phyloP scores from a whole-genome alignment of 2,113 vertebrate genomes.

The Oophaga pumilio region DNA sequence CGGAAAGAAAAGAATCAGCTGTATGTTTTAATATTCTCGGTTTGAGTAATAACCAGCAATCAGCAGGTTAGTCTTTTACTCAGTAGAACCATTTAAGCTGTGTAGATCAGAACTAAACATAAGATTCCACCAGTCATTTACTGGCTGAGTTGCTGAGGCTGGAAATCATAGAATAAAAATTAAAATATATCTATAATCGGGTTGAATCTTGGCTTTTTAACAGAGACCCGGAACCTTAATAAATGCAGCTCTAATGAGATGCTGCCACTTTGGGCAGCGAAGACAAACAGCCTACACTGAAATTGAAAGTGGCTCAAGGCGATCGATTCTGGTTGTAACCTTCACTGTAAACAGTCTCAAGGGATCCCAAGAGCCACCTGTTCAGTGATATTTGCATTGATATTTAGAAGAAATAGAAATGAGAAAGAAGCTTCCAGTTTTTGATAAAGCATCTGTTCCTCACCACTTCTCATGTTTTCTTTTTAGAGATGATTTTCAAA shows the following conservation, averaged over 20 bases:
- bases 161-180: not conserved
- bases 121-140: not conserved
- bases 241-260: constrained; percentile 61
- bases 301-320: constrained; percentile 62
- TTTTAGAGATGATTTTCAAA: constrained; percentile 60
- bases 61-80: not conserved
- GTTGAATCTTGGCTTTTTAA: constrained; percentile 19
- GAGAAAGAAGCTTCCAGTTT: constrained; percentile 63
- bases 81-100: not conserved
- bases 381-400: constrained; percentile 66
- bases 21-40: not conserved
- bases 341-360: constrained; percentile 64
- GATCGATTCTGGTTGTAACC: constrained; percentile 68
- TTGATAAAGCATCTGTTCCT: constrained; percentile 67
- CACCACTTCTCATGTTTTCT: constrained; percentile 58
- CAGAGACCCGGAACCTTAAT: constrained; percentile 53
- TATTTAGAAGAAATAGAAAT: constrained; percentile 64
- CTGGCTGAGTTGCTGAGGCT: not conserved
- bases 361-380: constrained; percentile 66
- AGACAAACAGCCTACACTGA: constrained; percentile 64
- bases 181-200: constrained; percentile 12
- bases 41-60: not conserved
- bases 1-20: not conserved
- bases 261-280: constrained; percentile 59
- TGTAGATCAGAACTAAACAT: constrained; percentile 1